A percentile compares a stretch with the other conserved stretches of the same genome.
Conservation (phyloP, 1,140 invertebrate genomes). For the Eumaeus atala region DNA sequence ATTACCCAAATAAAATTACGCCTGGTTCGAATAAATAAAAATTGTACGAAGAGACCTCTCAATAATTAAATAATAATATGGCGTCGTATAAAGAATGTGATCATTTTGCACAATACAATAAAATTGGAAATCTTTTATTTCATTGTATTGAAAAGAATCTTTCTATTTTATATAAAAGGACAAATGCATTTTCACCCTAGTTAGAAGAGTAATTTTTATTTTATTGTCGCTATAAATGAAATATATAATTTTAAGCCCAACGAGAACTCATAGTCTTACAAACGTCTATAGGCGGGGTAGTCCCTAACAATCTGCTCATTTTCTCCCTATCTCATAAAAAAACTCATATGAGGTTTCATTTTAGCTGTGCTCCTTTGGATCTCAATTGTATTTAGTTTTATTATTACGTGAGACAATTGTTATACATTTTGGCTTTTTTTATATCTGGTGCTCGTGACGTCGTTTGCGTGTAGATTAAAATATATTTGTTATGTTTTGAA, state of each 20-base stretch:
- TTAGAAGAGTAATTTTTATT: conserved; percentile 8
- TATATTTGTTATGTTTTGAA: too few relatives aligned
- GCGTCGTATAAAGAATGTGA: conserved; percentile 6
- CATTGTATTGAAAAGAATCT: conserved; percentile 8
- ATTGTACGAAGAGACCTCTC: background rate
- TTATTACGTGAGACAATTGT: too few relatives aligned
- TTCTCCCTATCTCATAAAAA: too few relatives aligned
- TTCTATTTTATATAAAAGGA: conserved; percentile 8
- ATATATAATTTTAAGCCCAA: conserved; percentile 5
- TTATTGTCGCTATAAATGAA: background rate
- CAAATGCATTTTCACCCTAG: conserved; percentile 5
- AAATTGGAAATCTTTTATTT: conserved; percentile 9
- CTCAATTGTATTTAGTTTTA: too few relatives aligned
- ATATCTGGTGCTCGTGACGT: too few relatives aligned
- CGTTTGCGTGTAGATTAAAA: too few relatives aligned
- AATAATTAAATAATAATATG: conserved; percentile 15
- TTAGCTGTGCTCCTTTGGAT: too few relatives aligned
- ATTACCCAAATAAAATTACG: too few relatives aligned
- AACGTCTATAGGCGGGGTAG: too few relatives aligned
- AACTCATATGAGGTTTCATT: conserved; percentile 1
- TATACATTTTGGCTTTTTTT: too few relatives aligned
- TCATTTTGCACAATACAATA: conserved; percentile 9
- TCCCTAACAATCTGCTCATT: too few relatives aligned
- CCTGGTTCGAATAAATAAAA: too few relatives aligned
- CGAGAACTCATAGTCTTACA: conserved; percentile 8